phyloP scores from a whole-genome alignment of 2,113 vertebrate genomes.

The Phrynosoma platyrhinos region DNA sequence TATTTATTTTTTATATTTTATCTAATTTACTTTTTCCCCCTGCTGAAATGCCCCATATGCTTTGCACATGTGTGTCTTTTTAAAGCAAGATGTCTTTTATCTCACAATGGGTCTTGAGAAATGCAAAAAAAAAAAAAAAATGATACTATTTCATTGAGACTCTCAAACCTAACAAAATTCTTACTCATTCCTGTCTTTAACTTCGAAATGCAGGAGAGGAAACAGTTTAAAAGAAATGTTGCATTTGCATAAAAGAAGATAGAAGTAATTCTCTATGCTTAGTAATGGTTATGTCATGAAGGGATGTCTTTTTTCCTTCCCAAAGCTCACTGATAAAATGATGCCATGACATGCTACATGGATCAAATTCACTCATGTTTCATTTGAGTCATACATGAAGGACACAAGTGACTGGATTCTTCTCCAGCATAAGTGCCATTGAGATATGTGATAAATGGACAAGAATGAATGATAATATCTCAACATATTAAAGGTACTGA shows the following conservation, averaged over 20 bases:
- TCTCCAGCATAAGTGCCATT: neutral
- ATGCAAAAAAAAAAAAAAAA: no score
- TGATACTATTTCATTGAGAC: no score
- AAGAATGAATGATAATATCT: neutral
- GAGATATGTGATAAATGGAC: neutral
- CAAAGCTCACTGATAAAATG: neutral
- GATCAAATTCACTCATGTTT: neutral
- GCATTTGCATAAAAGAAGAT: neutral
- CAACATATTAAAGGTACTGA: neutral
- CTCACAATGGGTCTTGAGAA: no score
- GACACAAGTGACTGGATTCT: no score
- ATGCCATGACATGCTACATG: neutral
- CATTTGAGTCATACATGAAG: conserved; percentile 1
- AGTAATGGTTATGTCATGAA: neutral
- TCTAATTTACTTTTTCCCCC: no score
- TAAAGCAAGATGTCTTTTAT: no score
- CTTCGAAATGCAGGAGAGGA: neutral
- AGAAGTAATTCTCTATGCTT: neutral
- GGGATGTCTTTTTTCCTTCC: neutral
- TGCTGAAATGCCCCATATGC: no score
- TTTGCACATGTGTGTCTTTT: no score
- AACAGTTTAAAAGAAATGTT: neutral
- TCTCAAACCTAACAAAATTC: no score
- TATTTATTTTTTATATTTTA: no score
- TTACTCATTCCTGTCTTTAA: neutral